A percentile compares a stretch with the other conserved stretches of the same genome.
phyloP scores from a whole-genome alignment of 1,140 invertebrate genomes.

The Meteorus sp. region DNA sequence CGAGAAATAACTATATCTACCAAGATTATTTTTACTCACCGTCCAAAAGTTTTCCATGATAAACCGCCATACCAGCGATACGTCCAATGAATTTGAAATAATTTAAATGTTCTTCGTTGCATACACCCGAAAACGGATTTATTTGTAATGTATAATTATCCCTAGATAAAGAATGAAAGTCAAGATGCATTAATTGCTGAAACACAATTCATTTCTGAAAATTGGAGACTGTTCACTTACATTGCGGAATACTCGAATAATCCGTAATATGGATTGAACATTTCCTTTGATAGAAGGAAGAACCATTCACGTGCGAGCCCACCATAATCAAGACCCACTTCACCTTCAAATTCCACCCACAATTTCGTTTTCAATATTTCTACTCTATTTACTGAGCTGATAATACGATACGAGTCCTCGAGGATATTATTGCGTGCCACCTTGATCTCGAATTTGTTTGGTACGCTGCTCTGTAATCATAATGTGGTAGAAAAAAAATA shows the following conservation, averaged over 20 bases:
- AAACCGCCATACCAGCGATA: constrained; percentile 97
- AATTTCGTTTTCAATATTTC: constrained; percentile 95
- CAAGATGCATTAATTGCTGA: not conserved
- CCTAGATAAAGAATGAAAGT: constrained; percentile 57
- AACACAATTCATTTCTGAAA: constrained; percentile 15
- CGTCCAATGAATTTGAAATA: constrained; percentile 99
- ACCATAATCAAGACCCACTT: constrained; percentile 96
- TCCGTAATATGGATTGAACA: constrained; percentile 99
- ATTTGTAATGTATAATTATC: constrained; percentile 99
- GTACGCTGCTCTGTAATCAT: constrained; percentile 81
- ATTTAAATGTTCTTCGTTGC: constrained; percentile 95
- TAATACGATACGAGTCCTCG: constrained; percentile 93
- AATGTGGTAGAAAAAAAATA: too few species aligned
- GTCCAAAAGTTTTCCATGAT: constrained; percentile 96
- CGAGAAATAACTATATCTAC: too few species aligned
- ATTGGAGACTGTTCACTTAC: constrained; percentile 37
- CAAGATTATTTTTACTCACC: constrained; percentile 65
- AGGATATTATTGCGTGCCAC: constrained; percentile 86
- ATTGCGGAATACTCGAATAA: constrained; percentile 99
- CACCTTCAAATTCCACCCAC: constrained; percentile 98
- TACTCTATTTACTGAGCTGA: constrained; percentile 79
- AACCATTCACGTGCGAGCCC: constrained; percentile 98
- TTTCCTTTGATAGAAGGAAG: constrained; percentile 97
- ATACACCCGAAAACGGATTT: constrained; percentile 94
- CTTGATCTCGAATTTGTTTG: constrained; percentile 98